phyloP scores from a whole-genome alignment of 2,888 invertebrate genomes.

The Hedychridium roseum region DNA sequence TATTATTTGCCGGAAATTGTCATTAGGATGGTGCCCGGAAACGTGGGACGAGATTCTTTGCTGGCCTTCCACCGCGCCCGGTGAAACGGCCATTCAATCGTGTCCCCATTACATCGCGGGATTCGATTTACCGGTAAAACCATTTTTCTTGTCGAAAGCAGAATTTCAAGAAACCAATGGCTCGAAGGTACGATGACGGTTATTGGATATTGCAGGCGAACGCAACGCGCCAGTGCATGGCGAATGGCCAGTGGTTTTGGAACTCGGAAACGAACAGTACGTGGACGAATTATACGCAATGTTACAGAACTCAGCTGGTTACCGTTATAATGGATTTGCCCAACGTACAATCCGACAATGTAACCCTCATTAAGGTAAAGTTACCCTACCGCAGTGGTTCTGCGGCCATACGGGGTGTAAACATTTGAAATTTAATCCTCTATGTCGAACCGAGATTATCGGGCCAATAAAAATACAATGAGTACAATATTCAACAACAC shows the following conservation, averaged over 20 bases:
- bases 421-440: too few species aligned
- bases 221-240: conserved; percentile 65
- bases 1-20: too few species aligned
- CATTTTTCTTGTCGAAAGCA: not conserved
- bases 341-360: conserved; percentile 48
- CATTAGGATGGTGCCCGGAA: conserved; percentile 66
- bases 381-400: too few species aligned
- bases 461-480: too few species aligned
- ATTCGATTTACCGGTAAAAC: conserved; percentile 57
- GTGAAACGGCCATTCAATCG: conserved; percentile 57
- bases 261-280: conserved; percentile 55
- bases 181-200: too few species aligned
- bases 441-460: too few species aligned
- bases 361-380: conserved; percentile 43
- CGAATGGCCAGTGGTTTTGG: conserved; percentile 65
- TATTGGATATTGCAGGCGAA: conserved; percentile 61
- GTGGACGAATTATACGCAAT: conserved; percentile 68
- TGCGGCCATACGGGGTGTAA: too few species aligned
- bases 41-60: conserved; percentile 69
- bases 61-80: conserved; percentile 67
- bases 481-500: too few species aligned
- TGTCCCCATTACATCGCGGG: conserved; percentile 69
- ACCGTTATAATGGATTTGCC: conserved; percentile 59
- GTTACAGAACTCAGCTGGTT: conserved; percentile 59
- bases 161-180: not conserved